Base-by-base conservation (phyloP, 2,797 vertebrate genomes). In the Anguilla marmorata region DNA sequence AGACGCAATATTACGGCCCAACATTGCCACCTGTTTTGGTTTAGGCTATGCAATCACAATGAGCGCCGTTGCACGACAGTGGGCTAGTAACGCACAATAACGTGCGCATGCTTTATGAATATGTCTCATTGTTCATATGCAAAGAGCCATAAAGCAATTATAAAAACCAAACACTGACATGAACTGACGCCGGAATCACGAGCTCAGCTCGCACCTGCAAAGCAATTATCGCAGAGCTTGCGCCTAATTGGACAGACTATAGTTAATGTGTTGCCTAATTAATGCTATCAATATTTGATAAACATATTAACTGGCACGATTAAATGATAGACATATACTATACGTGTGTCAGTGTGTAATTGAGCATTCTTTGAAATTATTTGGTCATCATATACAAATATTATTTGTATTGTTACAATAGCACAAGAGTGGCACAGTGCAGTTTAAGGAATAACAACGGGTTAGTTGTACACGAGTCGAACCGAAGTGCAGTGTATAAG, bases 61-160 rank as follows among this genome's bases (percentile, higher is more conserved):
- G 79, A 72, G 88, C 85, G 88, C 80, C 63, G 69, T 66, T 88
- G 85, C 60, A 84, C 87, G 85, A 86, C 85, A 63, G 88, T 45
- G 63, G 89, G 21, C 63, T n/a, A n/a, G 63, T 56, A 84, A 85
- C 76, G 88, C 88, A 76, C 56, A 86, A 86, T 66, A 88, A 90
- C 82, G 84, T 86, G 89, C 86, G 89, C 85, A 83, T 89, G 89
- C 89, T 89, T 88, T 66, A 90, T 88, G 85, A 90, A 90, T 90
- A 88, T 30, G 86, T 52, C 60, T 87, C 88, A 93, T 96, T 95
- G 94, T 95, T 79, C 87, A 56, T 91, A 91, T 90, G 91, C 95
- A 92, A 89, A 90, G 90, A 91, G 85, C 88, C 94, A 93, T 92
- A 91, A 91, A 91, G 58, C 87, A 94, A 93, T 94, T 90, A 84